Base-by-base conservation (phyloP, 1,140 invertebrate genomes). In the Lutraria rhynchaena region DNA sequence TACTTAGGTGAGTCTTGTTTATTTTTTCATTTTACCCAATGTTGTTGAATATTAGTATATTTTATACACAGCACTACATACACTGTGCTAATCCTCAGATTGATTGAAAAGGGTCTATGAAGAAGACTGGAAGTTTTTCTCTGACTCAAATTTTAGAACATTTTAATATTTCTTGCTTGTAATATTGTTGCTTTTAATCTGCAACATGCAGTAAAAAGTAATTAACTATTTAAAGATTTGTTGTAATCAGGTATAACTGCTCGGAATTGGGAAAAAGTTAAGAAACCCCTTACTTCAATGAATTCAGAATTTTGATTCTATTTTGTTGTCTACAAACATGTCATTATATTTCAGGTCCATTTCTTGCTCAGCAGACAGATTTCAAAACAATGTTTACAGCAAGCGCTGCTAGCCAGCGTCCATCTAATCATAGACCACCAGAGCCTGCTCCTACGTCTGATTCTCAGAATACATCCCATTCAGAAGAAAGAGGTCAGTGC, bases 321-420 rank as follows among this genome's bases (percentile, higher is more conserved):
- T 65, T 65, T 70, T 11, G n/a, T n/a, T n/a, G n/a, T n/a, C n/a
- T n/a, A n/a, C n/a, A n/a, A n/a, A n/a, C n/a, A n/a, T n/a, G n/a
- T n/a, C n/a, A n/a, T n/a, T n/a, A n/a, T 63, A 53, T 83, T 86
- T 46, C 67, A 91, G 96, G 96, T 17, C 97, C 97, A 0, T 95
- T 96, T 92, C 93, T 98, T 55, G 95, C 95, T 22, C 94, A 95
- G 85, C 94, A 98, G 82, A 95, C 95, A 13, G 65, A 89, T 70
- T 87, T 87, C 81, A 85, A 89, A 73, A 84, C 87, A 3, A 83
- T 88, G 65, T 89, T 90, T 85, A 46, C 58, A 17, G 15, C 61
- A 9, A 57, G 33, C 58, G 41, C 58, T 11, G 51, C 74, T 1
- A 77, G 74, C 65, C 75, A 78, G 46, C 44, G 51, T 1, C 41